A percentile compares a stretch with the other conserved stretches of the same genome.
These are phyloP conservation scores for Rutilus rutilus DNA, from an alignment of 2,113 vertebrate species.

Conservation along the genomic window DNA sequence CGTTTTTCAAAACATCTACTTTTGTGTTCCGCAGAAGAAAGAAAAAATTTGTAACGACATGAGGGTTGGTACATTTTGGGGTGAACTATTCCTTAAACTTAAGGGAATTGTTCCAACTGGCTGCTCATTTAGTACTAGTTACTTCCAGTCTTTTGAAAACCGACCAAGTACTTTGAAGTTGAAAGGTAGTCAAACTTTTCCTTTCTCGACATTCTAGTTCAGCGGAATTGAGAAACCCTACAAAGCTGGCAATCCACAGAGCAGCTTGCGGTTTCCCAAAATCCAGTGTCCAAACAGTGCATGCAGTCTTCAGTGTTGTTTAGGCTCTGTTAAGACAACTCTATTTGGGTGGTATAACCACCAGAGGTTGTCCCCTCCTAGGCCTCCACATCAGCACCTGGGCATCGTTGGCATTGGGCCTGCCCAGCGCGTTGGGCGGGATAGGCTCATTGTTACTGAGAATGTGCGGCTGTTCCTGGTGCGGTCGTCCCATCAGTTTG, in stretches of 20 bases:
- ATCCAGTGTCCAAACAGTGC: constrained; percentile 15
- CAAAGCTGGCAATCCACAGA: constrained; percentile 4
- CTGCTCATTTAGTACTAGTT: neutral
- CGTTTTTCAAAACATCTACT: neutral
- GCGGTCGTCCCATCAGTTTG: constrained; percentile 83
- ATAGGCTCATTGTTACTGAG: constrained; percentile 88
- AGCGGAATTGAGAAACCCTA: neutral
- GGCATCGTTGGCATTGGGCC: constrained; percentile 90
- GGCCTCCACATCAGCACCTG: constrained; percentile 93
- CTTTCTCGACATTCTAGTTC: neutral
- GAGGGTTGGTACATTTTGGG: neutral
- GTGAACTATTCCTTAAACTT: neutral
- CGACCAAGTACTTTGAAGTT: neutral
- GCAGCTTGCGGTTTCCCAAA: neutral
- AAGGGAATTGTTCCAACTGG: neutral
- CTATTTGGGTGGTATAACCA: constrained; percentile 89
- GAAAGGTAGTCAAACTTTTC: neutral
- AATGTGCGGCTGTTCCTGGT: constrained; percentile 89
- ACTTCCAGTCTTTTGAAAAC: neutral
- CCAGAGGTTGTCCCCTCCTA: constrained; percentile 82
- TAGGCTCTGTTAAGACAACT: constrained; percentile 10
- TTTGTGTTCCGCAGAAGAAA: neutral
- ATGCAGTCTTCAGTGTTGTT: constrained; percentile 12
- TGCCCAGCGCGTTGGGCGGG: constrained; percentile 86
- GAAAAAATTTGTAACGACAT: neutral